These are phyloP conservation scores for Diabrotica balteata DNA, from an alignment of 2,888 invertebrate species.

Conservation along the genomic window DNA sequence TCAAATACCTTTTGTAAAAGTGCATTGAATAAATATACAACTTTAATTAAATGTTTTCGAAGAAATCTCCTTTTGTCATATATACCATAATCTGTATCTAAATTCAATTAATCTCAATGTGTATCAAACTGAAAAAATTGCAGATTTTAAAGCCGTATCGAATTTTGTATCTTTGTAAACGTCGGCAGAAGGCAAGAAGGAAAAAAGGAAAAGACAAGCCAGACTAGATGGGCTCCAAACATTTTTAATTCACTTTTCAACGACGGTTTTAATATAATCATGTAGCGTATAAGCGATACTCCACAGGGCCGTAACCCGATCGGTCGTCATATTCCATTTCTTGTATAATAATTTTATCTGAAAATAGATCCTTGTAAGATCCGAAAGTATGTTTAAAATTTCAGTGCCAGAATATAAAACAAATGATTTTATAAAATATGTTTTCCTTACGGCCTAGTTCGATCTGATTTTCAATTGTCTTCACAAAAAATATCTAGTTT, in stretches of 20 bases:
- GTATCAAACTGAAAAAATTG: conserved; percentile 21
- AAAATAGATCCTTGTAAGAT: too few relatives aligned
- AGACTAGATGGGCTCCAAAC: conserved; percentile 35
- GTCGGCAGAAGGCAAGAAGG: conserved; percentile 14
- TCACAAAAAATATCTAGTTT: too few relatives aligned
- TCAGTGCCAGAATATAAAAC: too few relatives aligned
- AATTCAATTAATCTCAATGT: conserved; percentile 22
- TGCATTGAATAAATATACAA: too few relatives aligned
- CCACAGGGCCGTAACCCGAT: conserved; percentile 14
- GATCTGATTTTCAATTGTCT: too few relatives aligned
- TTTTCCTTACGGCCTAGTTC: too few relatives aligned
- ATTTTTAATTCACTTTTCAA: conserved; percentile 35
- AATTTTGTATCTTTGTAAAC: conserved; percentile 33
- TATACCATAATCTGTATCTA: conserved; percentile 8
- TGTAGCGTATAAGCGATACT: conserved; percentile 31
- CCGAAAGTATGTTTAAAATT: too few relatives aligned
- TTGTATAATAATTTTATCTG: too few relatives aligned
- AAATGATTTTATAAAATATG: too few relatives aligned
- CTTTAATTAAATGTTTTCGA: not conserved
- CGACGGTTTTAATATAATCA: conserved; percentile 30
- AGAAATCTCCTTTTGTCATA: not conserved
- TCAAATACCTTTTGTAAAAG: too few relatives aligned
- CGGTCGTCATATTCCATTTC: too few relatives aligned
- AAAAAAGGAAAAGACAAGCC: conserved; percentile 28
- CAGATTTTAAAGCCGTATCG: conserved; percentile 31